Conservation (phyloP, 2,888 invertebrate genomes). For the Onchidella celtica region DNA sequence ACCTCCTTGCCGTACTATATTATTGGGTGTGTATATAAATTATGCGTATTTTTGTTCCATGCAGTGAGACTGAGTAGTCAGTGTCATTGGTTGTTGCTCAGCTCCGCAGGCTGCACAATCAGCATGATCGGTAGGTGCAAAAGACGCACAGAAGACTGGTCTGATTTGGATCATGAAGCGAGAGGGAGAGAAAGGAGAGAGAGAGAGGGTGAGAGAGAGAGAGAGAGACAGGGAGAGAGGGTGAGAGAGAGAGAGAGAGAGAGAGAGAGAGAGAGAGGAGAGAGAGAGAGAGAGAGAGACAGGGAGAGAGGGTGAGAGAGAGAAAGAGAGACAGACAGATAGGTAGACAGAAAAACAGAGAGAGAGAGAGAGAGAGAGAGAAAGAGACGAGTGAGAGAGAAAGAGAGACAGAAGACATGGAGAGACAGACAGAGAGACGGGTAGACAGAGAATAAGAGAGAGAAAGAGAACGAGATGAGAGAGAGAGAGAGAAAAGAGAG, state of each 20-base stretch:
- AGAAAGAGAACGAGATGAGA: neutral
- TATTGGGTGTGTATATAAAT: too few relatives aligned
- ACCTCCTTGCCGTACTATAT: too few relatives aligned
- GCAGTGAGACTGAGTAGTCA: too few relatives aligned
- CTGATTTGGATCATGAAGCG: too few relatives aligned
- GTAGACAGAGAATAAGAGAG: neutral
- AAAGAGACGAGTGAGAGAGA: neutral
- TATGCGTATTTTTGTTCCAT: too few relatives aligned
- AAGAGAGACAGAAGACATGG: neutral
- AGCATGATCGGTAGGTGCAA: too few relatives aligned
- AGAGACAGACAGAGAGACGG: neutral
- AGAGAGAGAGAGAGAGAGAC: neutral
- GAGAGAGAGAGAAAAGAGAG: neutral
- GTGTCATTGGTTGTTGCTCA: too few relatives aligned
- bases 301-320: constrained; percentile 12
- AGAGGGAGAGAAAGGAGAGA: neutral
- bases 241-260: neutral
- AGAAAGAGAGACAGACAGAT: constrained; percentile 8
- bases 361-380: neutral
- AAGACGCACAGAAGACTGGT: too few relatives aligned
- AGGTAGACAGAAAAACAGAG: neutral
- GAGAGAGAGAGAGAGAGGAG: neutral
- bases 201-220: constrained; percentile 21
- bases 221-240: neutral
- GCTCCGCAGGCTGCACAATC: too few relatives aligned